phyloP scores from a whole-genome alignment of 1,140 invertebrate genomes.

The Tetragonula clypearis region DNA sequence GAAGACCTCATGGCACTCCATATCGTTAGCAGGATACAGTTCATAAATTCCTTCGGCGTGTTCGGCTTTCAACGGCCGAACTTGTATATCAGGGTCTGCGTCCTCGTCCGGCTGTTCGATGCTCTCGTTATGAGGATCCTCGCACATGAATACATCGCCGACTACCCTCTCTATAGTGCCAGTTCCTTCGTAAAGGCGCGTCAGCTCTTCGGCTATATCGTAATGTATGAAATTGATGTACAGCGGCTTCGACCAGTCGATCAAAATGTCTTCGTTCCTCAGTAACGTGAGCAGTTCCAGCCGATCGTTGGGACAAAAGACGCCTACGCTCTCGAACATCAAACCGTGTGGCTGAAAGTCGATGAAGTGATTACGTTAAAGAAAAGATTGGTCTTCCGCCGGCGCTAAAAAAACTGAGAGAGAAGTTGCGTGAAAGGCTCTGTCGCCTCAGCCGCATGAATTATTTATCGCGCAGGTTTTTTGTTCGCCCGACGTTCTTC shows the following conservation, averaged over 20 bases:
- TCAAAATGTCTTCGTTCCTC: slow-evolving; percentile 87
- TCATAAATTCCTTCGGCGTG: slow-evolving; percentile 91
- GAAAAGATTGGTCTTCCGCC: background rate
- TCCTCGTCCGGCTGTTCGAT: slow-evolving; percentile 50
- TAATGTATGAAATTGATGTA: slow-evolving; percentile 92
- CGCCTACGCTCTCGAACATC: slow-evolving; percentile 90
- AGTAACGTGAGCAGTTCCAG: slow-evolving; percentile 87
- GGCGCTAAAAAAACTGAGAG: background rate
- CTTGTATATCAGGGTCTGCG: slow-evolving; percentile 68
- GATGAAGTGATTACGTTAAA: slow-evolving; percentile 32
- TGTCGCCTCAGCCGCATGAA: background rate
- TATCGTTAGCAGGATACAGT: slow-evolving; percentile 91
- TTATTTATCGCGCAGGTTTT: slow-evolving; percentile 10
- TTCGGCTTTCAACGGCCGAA: slow-evolving; percentile 86
- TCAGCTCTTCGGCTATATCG: slow-evolving; percentile 88
- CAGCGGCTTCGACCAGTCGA: slow-evolving; percentile 89
- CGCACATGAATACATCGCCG: slow-evolving; percentile 89
- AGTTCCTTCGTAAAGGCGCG: slow-evolving; percentile 84
- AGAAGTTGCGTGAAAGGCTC: background rate
- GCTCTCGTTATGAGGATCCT: slow-evolving; percentile 78
- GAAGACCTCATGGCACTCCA: slow-evolving; percentile 91
- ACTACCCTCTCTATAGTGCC: slow-evolving; percentile 88
- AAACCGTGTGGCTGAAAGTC: slow-evolving; percentile 87
- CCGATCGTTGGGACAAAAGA: slow-evolving; percentile 89
- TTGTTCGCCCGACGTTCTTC: background rate